Percentiles rank a stretch among this genome's conserved stretches.
Conservation (phyloP, 2,797 vertebrate species). For the Macroramphosus scolopax region DNA sequence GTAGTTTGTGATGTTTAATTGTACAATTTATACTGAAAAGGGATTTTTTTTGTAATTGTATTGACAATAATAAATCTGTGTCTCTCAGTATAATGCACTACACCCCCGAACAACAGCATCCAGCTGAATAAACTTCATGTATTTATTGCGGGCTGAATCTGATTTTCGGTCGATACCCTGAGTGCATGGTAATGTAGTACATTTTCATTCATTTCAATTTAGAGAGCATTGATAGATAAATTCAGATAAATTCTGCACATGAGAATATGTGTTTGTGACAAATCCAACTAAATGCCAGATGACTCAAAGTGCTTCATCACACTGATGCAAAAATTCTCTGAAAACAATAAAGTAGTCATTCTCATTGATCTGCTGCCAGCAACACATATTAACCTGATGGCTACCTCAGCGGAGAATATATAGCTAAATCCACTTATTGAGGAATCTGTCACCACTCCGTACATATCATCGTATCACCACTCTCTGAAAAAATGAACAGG, state of each 20-base stretch:
- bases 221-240: slow-evolving; percentile 2
- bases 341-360: background rate
- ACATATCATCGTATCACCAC: too few relatives aligned
- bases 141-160: background rate
- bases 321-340: background rate
- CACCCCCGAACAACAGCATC: background rate
- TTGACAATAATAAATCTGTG: too few relatives aligned
- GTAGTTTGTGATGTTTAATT: too few relatives aligned
- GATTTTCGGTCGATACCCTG: too few relatives aligned
- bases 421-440: background rate
- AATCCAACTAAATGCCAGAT: slow-evolving; percentile 3
- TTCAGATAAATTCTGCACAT: slow-evolving; percentile 6
- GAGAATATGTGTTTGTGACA: background rate
- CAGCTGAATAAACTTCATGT: background rate
- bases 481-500: too few relatives aligned
- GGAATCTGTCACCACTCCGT: too few relatives aligned
- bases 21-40: too few relatives aligned
- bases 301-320: slow-evolving; percentile 7
- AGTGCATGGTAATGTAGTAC: too few relatives aligned
- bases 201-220: too few relatives aligned
- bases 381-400: slow-evolving; percentile 4
- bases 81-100: too few relatives aligned
- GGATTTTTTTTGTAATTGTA: too few relatives aligned
- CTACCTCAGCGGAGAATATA: background rate
- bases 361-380: too few relatives aligned